Evolutionary conservation across 2,797 vertebrate species (phyloP).

Genomic region (Lates japonicus): DNA sequence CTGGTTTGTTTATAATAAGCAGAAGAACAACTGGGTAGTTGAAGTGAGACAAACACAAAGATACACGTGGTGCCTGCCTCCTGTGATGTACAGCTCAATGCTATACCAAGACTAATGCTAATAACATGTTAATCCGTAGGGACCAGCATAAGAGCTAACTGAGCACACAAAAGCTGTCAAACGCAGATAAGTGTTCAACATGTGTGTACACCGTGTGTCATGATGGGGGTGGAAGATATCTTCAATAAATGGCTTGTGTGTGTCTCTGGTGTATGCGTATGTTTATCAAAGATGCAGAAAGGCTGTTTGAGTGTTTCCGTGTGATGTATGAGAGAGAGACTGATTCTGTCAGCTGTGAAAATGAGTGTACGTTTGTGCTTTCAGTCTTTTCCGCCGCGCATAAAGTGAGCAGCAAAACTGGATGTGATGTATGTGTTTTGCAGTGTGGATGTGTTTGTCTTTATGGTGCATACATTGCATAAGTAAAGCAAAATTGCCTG

Average conservation of each 20-base stretch:
- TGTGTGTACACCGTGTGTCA: neutral
- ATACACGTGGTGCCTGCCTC: neutral
- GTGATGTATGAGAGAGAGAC: constrained; percentile 65
- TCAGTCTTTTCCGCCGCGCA: constrained; percentile 21
- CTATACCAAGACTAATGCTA: neutral
- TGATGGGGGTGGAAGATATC: neutral
- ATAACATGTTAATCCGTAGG: constrained; percentile 6
- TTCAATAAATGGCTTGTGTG: constrained; percentile 1
- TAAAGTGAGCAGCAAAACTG: constrained; percentile 29
- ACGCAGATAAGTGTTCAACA: neutral
- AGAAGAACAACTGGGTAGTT: neutral
- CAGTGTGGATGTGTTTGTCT: neutral
- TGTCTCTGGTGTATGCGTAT: neutral
- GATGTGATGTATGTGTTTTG: constrained; percentile 27
- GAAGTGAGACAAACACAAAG: neutral
- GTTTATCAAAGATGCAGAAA: constrained; percentile 36
- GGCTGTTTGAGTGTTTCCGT: constrained; percentile 25
- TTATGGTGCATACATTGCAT: neutral
- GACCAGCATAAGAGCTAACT: neutral
- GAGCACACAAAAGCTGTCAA: constrained; percentile 8
- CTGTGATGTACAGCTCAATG: neutral
- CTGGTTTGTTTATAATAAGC: constrained; percentile 10
- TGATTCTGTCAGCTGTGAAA: constrained; percentile 62
- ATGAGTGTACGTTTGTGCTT: constrained; percentile 51
- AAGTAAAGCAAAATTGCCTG: neutral